A percentile compares a stretch with the other conserved stretches of the same genome.
These are phyloP conservation scores for Pangasius larnaudii DNA, from an alignment of 2,797 vertebrate species.

Conservation along the genomic window DNA sequence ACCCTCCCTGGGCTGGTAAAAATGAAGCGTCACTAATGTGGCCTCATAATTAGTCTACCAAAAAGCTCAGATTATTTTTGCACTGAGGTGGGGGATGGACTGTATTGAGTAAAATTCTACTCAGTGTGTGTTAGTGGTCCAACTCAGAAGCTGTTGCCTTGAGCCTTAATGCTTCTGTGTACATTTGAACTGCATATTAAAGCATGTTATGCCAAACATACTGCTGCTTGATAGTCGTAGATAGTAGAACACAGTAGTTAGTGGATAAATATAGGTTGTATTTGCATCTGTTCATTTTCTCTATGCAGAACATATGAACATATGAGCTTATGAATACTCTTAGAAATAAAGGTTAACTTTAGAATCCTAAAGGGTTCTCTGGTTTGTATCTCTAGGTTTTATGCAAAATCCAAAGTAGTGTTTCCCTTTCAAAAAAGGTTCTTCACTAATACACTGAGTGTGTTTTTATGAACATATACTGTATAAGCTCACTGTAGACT, in stretches of 20 bases:
- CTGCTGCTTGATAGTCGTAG: background rate
- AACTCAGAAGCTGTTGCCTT: background rate
- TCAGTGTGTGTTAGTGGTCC: background rate
- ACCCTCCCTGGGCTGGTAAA: conserved; percentile 12
- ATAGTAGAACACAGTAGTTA: too few relatives aligned
- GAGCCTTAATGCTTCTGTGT: background rate
- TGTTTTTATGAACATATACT: too few relatives aligned
- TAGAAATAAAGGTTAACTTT: background rate
- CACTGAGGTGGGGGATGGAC: background rate
- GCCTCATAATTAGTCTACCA: conserved; percentile 25
- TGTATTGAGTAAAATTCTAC: background rate
- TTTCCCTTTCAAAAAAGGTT: background rate
- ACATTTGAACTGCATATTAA: background rate
- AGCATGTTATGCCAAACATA: background rate
- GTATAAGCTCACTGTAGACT: background rate
- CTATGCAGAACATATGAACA: background rate
- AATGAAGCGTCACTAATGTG: conserved; percentile 31
- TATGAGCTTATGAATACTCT: background rate
- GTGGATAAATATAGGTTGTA: background rate
- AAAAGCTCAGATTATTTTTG: background rate
- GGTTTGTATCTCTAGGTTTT: background rate
- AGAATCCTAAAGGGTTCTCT: background rate
- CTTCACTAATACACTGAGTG: background rate
- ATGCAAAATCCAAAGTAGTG: background rate
- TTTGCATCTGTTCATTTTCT: background rate